Evolutionary conservation across 2,797 vertebrate genomes (phyloP).

Genomic region (Kryptolebias ocellatus): DNA sequence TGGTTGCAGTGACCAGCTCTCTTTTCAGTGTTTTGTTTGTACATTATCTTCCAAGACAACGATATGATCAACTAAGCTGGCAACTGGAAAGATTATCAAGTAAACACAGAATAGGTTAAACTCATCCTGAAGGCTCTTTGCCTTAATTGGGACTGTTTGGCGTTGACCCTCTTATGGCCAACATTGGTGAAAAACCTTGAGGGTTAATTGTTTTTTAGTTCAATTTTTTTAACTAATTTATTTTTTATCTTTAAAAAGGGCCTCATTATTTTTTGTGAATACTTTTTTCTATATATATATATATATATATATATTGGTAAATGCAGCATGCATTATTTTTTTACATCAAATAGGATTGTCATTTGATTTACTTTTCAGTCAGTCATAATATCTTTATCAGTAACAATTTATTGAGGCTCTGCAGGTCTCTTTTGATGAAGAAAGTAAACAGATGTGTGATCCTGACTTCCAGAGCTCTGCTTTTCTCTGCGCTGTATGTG

Average conservation of each 20-base stretch:
- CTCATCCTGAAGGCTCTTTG: conserved; percentile 1
- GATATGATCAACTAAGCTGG: conserved; percentile 44
- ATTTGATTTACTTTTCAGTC: background rate
- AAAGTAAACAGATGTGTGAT: conserved; percentile 8
- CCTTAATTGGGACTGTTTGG: conserved; percentile 25
- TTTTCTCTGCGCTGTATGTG: conserved; percentile 7
- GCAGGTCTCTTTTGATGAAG: background rate
- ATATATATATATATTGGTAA: no score
- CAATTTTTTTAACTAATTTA: no score
- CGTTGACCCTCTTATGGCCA: background rate
- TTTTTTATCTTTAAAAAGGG: no score
- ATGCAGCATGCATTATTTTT: background rate
- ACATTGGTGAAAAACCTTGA: no score
- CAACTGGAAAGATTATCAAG: no score
- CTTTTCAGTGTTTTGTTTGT: conserved; percentile 20
- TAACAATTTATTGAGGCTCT: no score
- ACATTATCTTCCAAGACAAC: conserved; percentile 37
- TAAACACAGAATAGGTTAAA: no score
- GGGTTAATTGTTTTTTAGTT: no score
- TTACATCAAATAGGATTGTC: background rate
- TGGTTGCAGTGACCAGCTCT: conserved; percentile 20
- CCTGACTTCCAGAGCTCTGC: background rate
- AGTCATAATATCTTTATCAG: background rate
- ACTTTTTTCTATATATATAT: no score
- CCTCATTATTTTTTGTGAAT: no score